A percentile compares a stretch with the other conserved stretches of the same genome.
phyloP scores from a whole-genome alignment of 2,888 invertebrate genomes.

The Onthophagus sagittarius region DNA sequence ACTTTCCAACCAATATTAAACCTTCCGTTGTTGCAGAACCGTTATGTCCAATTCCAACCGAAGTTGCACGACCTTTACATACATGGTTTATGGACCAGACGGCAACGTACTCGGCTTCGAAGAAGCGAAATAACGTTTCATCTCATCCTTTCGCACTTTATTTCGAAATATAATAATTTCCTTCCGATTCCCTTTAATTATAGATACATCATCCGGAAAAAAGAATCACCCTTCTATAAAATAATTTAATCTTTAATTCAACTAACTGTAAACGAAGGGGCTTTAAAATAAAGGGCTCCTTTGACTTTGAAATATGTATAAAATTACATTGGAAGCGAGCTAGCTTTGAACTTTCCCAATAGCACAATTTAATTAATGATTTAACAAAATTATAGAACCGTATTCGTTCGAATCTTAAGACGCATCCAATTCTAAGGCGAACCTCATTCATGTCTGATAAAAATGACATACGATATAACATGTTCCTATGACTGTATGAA shows the following conservation, averaged over 20 bases:
- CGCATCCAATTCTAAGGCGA: too few species aligned
- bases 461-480: too few species aligned
- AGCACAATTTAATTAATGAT: background rate
- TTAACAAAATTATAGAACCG: too few species aligned
- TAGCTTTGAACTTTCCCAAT: background rate
- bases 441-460: too few species aligned
- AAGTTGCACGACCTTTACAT: background rate
- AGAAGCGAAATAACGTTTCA: background rate
- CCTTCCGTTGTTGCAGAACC: background rate
- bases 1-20: background rate
- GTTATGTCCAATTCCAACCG: background rate
- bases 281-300: background rate
- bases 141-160: background rate
- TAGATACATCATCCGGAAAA: background rate
- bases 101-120: background rate
- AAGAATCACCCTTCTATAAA: background rate
- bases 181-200: background rate
- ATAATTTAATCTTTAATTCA: background rate
- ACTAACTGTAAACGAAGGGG: background rate
- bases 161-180: background rate
- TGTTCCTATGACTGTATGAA: too few species aligned
- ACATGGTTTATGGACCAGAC: background rate
- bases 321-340: background rate
- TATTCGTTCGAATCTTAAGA: too few species aligned
- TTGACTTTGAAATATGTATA: background rate